Percentiles rank a stretch among this genome's conserved stretches.
These are phyloP conservation scores for Ophiothrix spiculata DNA, from an alignment of 35 echinoderm and acorn worm genomes.

Conservation along the genomic window DNA sequence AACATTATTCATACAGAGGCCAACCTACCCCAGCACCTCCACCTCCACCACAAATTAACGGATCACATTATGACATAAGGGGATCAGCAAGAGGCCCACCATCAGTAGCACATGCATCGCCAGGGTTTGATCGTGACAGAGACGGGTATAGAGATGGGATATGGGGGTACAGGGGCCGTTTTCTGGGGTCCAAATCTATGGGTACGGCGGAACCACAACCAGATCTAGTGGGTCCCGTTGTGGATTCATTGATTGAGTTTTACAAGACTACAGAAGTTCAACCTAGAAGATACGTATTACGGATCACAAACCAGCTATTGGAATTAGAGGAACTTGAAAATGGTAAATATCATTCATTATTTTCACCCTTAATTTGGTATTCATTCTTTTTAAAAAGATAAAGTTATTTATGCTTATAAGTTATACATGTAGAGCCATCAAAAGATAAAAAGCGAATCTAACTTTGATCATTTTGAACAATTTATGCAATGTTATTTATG, in stretches of 20 bases:
- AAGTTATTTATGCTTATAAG: too few relatives aligned
- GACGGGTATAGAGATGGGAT: not conserved
- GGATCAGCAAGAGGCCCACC: not conserved
- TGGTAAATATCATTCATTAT: not conserved
- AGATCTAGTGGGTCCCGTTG: not conserved
- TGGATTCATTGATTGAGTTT: not conserved
- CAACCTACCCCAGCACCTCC: not conserved
- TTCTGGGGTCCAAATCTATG: not conserved
- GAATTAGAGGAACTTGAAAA: constrained; percentile 2
- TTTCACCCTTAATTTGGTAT: too few relatives aligned
- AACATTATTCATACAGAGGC: not conserved
- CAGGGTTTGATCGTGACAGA: not conserved
- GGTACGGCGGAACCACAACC: not conserved
- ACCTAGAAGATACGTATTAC: not conserved
- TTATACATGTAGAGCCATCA: too few relatives aligned
- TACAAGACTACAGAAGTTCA: not conserved
- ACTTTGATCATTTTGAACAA: too few relatives aligned
- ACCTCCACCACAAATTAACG: not conserved
- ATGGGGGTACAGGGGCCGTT: not conserved
- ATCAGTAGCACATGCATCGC: not conserved
- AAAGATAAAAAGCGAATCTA: too few relatives aligned
- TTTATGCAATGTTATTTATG: too few relatives aligned
- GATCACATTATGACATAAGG: not conserved
- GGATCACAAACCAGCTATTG: not conserved
- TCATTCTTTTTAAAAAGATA: too few relatives aligned